Percentiles rank a stretch among this genome's conserved stretches.
phyloP scores from a whole-genome alignment of 2,797 vertebrate species.

The Macropus fuliginosus region DNA sequence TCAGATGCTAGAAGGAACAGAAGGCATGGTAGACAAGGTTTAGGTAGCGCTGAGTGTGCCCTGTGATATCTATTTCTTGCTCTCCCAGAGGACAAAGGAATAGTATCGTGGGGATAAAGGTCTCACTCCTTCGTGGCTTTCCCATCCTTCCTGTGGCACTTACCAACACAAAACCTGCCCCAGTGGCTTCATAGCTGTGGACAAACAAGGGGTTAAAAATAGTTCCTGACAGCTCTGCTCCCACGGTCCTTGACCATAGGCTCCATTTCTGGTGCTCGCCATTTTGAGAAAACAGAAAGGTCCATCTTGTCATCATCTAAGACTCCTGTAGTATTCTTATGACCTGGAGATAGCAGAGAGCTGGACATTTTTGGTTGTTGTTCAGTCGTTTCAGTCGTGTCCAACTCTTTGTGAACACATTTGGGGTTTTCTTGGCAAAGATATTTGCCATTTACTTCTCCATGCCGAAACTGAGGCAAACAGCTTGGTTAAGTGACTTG shows the following conservation, averaged over 20 bases:
- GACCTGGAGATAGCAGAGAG: background rate
- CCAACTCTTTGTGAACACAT: background rate
- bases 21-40: background rate
- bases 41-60: background rate
- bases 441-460: background rate
- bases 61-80: background rate
- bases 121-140: background rate
- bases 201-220: conserved; percentile 32
- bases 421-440: background rate
- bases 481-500: background rate
- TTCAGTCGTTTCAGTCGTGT: background rate
- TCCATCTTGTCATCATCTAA: background rate
- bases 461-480: background rate
- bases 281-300: background rate
- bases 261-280: background rate
- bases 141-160: conserved; percentile 61
- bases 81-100: background rate
- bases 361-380: background rate
- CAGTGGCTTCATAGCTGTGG: conserved; percentile 69
- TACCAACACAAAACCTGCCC: conserved; percentile 57
- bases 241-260: background rate
- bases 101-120: background rate
- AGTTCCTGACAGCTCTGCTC: background rate
- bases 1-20: background rate
- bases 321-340: background rate